Percentiles rank a stretch among this genome's conserved stretches.
Evolutionary conservation across 1,140 invertebrate species (phyloP).

Genomic region (Euwallacea fornicatus): DNA sequence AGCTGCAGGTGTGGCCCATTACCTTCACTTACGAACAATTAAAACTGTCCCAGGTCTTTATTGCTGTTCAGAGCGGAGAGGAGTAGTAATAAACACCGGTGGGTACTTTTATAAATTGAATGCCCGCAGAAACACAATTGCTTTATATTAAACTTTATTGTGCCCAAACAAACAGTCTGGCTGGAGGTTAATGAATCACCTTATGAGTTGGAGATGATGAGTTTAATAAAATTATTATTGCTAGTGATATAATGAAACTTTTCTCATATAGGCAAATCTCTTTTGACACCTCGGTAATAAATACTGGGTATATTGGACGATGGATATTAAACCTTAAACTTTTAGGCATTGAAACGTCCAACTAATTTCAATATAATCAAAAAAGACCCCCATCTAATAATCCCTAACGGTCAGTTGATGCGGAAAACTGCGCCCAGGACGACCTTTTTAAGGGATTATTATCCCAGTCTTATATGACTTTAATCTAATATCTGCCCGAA

Average conservation of each 20-base stretch:
- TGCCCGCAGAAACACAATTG: slow-evolving; percentile 47
- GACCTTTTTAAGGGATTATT: slow-evolving; percentile 35
- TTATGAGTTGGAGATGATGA: too few relatives aligned
- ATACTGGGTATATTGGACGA: background rate
- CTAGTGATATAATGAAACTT: background rate
- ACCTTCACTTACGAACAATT: slow-evolving; percentile 50
- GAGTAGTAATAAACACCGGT: slow-evolving; percentile 40
- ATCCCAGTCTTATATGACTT: slow-evolving; percentile 32
- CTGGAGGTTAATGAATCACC: slow-evolving; percentile 21
- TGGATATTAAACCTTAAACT: background rate
- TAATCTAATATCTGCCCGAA: slow-evolving; percentile 38
- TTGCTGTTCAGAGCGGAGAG: slow-evolving; percentile 32
- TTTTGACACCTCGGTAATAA: background rate
- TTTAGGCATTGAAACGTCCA: background rate
- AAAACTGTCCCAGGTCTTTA: slow-evolving; percentile 46
- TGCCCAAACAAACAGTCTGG: slow-evolving; percentile 41
- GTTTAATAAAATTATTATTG: background rate
- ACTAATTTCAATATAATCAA: slow-evolving; percentile 29
- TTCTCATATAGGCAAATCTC: background rate
- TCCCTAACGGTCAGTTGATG: slow-evolving; percentile 24
- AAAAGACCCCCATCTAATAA: slow-evolving; percentile 18
- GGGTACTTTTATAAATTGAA: slow-evolving; percentile 46
- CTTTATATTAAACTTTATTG: slow-evolving; percentile 47
- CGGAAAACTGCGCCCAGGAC: slow-evolving; percentile 22
- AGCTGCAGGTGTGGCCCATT: slow-evolving; percentile 47